Conservation (phyloP, 2,888 invertebrate species). For the Spialia ferax region DNA sequence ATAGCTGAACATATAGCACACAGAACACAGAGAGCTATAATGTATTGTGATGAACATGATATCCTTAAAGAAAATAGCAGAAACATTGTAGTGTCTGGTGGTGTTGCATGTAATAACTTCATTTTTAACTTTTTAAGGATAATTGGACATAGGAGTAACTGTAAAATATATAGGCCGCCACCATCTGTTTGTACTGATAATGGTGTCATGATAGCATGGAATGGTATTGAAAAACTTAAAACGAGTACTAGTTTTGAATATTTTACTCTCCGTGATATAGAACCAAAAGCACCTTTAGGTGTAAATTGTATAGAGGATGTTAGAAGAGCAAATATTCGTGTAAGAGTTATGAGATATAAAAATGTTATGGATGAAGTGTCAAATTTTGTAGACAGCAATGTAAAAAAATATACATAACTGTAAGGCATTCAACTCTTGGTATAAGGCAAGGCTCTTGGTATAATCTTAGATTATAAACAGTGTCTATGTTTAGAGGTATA, state of each 20-base stretch:
- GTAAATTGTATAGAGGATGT: conserved; percentile 87
- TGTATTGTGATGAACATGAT: conserved; percentile 88
- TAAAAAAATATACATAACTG: neutral
- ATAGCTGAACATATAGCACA: conserved; percentile 93
- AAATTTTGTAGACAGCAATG: neutral
- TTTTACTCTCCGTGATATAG: conserved; percentile 87
- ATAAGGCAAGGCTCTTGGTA: no score
- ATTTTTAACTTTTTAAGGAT: conserved; percentile 90
- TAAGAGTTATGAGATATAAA: conserved; percentile 67
- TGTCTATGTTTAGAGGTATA: no score
- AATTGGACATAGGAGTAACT: conserved; percentile 89
- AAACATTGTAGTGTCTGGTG: conserved; percentile 95
- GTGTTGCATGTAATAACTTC: conserved; percentile 97
- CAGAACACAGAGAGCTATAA: conserved; percentile 93
- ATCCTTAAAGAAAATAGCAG: conserved; percentile 84
- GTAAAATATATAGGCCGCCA: conserved; percentile 91
- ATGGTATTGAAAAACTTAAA: conserved; percentile 93
- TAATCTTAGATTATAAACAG: no score
- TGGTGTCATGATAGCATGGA: conserved; percentile 99
- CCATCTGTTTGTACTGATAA: conserved; percentile 97
- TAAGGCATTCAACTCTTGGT: neutral
- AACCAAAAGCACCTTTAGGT: conserved; percentile 88
- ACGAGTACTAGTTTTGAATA: conserved; percentile 59
- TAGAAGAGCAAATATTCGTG: conserved; percentile 77
- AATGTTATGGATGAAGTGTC: neutral